A percentile compares a stretch with the other conserved stretches of the same genome.
Conservation (phyloP, 2,797 vertebrate genomes). For the Micromesistius poutassou region DNA sequence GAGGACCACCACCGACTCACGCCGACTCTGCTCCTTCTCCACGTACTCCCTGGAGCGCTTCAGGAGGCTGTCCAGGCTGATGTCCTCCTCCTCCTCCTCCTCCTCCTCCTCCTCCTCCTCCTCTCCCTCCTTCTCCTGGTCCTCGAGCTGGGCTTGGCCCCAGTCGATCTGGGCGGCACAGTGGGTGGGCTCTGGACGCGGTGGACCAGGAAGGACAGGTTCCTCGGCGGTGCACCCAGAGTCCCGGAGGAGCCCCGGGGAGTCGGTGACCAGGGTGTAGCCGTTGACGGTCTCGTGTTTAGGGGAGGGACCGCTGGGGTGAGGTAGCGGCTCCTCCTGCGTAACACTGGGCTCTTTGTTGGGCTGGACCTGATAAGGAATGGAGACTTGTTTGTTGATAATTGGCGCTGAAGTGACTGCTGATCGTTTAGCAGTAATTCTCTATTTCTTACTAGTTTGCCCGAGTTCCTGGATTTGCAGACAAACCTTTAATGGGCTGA, state of each 20-base stretch:
- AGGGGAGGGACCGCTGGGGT: constrained; percentile 34
- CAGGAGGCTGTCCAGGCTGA: constrained; percentile 86
- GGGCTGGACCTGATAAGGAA: constrained; percentile 68
- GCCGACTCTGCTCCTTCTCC: constrained; percentile 79
- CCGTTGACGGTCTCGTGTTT: constrained; percentile 57
- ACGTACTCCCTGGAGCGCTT: constrained; percentile 85
- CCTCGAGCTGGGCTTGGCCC: constrained; percentile 24
- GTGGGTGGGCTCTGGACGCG: constrained; percentile 19
- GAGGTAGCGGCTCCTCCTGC: constrained; percentile 39
- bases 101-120: constrained; percentile 46
- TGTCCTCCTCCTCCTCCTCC: constrained; percentile 70
- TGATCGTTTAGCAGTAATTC: not conserved
- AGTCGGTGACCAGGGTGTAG: constrained; percentile 65
- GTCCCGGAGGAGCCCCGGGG: constrained; percentile 47
- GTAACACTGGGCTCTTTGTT: constrained; percentile 55
- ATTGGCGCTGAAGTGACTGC: not conserved
- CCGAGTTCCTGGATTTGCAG: not conserved
- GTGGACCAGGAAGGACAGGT: constrained; percentile 9
- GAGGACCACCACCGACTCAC: constrained; percentile 56
- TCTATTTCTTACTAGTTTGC: not conserved
- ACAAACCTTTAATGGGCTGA: not conserved
- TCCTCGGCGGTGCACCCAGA: constrained; percentile 31
- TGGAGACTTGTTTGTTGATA: not conserved
- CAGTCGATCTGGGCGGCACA: constrained; percentile 31
- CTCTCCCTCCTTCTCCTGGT: constrained; percentile 19